phyloP scores from a whole-genome alignment of 2,797 vertebrate genomes.

The Chromobotia macracanthus region DNA sequence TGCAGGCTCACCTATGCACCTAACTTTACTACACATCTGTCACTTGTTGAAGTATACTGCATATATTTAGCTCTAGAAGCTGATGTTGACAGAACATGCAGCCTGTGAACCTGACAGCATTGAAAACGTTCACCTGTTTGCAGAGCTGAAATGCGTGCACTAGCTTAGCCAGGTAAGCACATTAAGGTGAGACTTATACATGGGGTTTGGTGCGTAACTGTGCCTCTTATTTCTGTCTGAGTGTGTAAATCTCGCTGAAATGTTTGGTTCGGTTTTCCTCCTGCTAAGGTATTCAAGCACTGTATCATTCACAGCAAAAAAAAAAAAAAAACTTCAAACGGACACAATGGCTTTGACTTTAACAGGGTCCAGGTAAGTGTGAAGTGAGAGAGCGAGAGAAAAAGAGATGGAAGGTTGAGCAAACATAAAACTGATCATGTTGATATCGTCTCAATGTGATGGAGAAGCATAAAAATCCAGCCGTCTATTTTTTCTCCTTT shows the following conservation, averaged over 20 bases:
- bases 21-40: background rate
- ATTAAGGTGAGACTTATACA: slow-evolving; percentile 40
- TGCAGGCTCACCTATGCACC: background rate
- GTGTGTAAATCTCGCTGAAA: slow-evolving; percentile 35
- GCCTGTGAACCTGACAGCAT: slow-evolving; percentile 18
- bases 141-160: slow-evolving; percentile 26
- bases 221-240: slow-evolving; percentile 39
- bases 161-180: slow-evolving; percentile 40
- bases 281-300: slow-evolving; percentile 45
- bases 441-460: slow-evolving; percentile 71
- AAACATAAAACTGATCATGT: slow-evolving; percentile 68
- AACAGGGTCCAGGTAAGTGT: slow-evolving; percentile 64
- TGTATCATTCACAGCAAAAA: slow-evolving; percentile 50
- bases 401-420: slow-evolving; percentile 56
- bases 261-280: slow-evolving; percentile 52
- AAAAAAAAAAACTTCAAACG: slow-evolving; percentile 67
- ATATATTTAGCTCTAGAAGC: background rate
- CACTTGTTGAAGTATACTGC: background rate
- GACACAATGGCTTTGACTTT: slow-evolving; percentile 72
- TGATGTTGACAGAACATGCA: background rate
- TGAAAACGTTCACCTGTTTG: background rate
- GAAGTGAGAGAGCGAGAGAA: slow-evolving; percentile 64
- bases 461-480: slow-evolving; percentile 70
- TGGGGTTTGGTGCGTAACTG: slow-evolving; percentile 22
- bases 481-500: slow-evolving; percentile 68